phyloP scores from a whole-genome alignment of 2,113 vertebrate species.

The Jacana jacana region DNA sequence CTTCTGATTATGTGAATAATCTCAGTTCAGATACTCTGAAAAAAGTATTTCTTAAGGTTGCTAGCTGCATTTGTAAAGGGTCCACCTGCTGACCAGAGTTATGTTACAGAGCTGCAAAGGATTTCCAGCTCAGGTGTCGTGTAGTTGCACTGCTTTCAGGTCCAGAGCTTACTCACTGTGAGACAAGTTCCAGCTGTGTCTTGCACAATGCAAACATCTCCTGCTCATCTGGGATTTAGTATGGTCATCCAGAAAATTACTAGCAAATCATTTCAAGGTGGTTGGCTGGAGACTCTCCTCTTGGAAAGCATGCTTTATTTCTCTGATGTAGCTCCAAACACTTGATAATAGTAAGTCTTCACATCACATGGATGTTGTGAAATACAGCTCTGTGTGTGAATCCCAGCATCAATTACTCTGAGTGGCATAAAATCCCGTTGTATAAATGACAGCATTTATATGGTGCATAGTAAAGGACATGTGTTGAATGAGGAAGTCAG shows the following conservation, averaged over 20 bases:
- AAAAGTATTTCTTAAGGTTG: not conserved
- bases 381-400: not conserved
- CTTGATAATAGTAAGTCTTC: not conserved
- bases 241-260: not conserved
- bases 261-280: not conserved
- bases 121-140: not conserved
- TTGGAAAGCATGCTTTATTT: not conserved
- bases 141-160: not conserved
- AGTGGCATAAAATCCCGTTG: not conserved
- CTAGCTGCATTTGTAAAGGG: not conserved
- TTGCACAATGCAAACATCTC: not conserved
- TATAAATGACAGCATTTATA: not conserved
- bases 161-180: not conserved
- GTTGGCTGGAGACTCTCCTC: not conserved
- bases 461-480: not conserved
- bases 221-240: not conserved
- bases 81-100: too few species aligned
- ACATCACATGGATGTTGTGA: not conserved
- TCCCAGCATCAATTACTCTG: not conserved
- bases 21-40: not conserved
- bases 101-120: not conserved
- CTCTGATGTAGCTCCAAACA: not conserved
- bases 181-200: not conserved
- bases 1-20: not conserved
- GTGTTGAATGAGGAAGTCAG: not conserved